These are phyloP conservation scores for Thelaira solivaga DNA, from an alignment of 2,888 invertebrate genomes.

Conservation along the genomic window DNA sequence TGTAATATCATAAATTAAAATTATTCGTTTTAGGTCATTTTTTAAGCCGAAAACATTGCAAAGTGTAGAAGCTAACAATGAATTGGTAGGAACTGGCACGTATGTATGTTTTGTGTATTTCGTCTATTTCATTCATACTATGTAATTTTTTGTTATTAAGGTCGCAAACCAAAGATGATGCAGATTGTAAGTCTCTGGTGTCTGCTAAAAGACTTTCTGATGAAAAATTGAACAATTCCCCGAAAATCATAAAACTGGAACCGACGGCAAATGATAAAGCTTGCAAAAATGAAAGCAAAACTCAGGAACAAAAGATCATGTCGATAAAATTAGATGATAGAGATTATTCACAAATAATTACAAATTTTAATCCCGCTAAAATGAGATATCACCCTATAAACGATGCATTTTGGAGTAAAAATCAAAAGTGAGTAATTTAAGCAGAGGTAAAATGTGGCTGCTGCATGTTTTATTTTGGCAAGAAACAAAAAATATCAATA, in stretches of 20 bases:
- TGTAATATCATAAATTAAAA: neutral
- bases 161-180: neutral
- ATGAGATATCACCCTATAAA: constrained; percentile 88
- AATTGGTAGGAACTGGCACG: neutral
- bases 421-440: constrained; percentile 80
- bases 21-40: constrained; percentile 22
- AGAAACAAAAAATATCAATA: too few relatives aligned
- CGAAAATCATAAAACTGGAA: constrained; percentile 14
- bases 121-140: too few relatives aligned
- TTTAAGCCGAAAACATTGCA: constrained; percentile 34
- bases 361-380: constrained; percentile 84
- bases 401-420: constrained; percentile 88
- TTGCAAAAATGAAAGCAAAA: neutral
- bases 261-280: neutral
- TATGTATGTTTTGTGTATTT: neutral
- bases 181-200: neutral
- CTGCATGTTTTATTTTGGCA: too few relatives aligned
- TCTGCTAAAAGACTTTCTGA: constrained; percentile 8
- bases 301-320: neutral
- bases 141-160: neutral
- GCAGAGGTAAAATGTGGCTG: neutral
- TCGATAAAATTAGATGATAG: constrained; percentile 24
- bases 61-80: neutral
- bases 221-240: neutral
- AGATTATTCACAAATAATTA: constrained; percentile 1